Base-by-base conservation (phyloP, 2,888 invertebrate genomes). In the Folsomia manolachei region DNA sequence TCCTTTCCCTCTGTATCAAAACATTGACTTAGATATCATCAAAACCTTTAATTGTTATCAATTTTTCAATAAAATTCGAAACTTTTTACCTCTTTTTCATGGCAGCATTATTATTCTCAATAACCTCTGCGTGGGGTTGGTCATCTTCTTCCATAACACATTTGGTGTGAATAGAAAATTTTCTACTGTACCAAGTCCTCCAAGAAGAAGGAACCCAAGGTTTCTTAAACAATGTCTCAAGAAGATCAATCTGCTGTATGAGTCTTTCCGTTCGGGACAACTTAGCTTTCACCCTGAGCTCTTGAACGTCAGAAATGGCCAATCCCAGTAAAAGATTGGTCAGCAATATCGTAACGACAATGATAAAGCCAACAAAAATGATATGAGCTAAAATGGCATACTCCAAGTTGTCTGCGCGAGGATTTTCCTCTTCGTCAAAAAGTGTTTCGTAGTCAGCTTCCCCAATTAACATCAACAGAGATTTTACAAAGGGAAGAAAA, bases 251-350 rank as follows among this genome's bases (percentile, higher is more conserved):
- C n/a, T 62, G 62, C 25, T 62, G 62, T 4, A 62, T 25, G 4
- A 24, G 7, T 9, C 62, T 23, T 62, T 62, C 62, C 4, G 62
- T 62, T 24, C 62, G 14, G 24, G 62, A 62, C 7, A 62, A 24
- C 2, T 62, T 23, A 7, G 62, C 62, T 25, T 24, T 62, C 11
- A 24, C 25, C 14, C 18, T 39, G 2, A 39, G 19, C 2, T 39
- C 65, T 24, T 66, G 65, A n/a, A 66, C 23, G 24, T 66, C 81
- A 23, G 77, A 78, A 27, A 81, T 80, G 26, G 81, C 81, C 61
- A 82, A 71, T 24, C 81, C 81, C 1, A 82, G 76, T 21, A 82
- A 71, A 9, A 82, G 70, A 64, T 81, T 82, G 79, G 81, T 78
- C 14, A 82, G 68, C 1, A 81, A 75, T 39, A 82, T 79, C 21